Evolutionary conservation across 2,888 invertebrate genomes (phyloP).

Genomic region (Apantesis nais): DNA sequence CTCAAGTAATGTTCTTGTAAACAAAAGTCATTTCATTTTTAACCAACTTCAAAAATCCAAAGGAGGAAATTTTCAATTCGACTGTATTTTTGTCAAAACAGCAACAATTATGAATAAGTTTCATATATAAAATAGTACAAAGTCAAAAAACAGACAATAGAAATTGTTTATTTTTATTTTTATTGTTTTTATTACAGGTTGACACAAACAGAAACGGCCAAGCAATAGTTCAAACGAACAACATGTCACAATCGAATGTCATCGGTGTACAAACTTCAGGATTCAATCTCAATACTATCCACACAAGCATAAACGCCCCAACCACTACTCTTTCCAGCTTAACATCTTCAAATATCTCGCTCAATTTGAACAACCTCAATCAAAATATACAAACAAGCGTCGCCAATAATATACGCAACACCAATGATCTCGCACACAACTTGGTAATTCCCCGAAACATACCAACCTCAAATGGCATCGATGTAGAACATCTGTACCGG

Average conservation of each 20-base stretch:
- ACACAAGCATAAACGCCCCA: slow-evolving; percentile 60
- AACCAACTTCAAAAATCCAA: too few relatives aligned
- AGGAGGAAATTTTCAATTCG: too few relatives aligned
- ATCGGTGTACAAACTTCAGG: slow-evolving; percentile 68
- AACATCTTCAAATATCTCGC: slow-evolving; percentile 67
- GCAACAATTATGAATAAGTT: not conserved
- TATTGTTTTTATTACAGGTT: slow-evolving; percentile 56
- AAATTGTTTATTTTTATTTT: not conserved
- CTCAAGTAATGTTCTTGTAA: too few relatives aligned
- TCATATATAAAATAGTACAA: too few relatives aligned
- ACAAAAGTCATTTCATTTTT: too few relatives aligned
- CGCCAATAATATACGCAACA: slow-evolving; percentile 64
- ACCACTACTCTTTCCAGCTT: slow-evolving; percentile 64
- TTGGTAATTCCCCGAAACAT: slow-evolving; percentile 68
- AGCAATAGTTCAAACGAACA: slow-evolving; percentile 64
- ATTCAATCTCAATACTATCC: slow-evolving; percentile 58
- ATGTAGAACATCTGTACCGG: slow-evolving; percentile 68
- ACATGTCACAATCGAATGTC: slow-evolving; percentile 61
- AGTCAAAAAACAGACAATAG: not conserved
- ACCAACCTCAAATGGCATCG: slow-evolving; percentile 73
- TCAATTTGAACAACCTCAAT: slow-evolving; percentile 63
- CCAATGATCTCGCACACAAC: slow-evolving; percentile 74
- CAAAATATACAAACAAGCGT: slow-evolving; percentile 62
- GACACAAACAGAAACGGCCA: slow-evolving; percentile 74
- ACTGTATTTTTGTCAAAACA: not conserved